These are phyloP conservation scores for Chaetodon trifasciatus DNA, from an alignment of 2,797 vertebrate genomes.

Conservation along the genomic window DNA sequence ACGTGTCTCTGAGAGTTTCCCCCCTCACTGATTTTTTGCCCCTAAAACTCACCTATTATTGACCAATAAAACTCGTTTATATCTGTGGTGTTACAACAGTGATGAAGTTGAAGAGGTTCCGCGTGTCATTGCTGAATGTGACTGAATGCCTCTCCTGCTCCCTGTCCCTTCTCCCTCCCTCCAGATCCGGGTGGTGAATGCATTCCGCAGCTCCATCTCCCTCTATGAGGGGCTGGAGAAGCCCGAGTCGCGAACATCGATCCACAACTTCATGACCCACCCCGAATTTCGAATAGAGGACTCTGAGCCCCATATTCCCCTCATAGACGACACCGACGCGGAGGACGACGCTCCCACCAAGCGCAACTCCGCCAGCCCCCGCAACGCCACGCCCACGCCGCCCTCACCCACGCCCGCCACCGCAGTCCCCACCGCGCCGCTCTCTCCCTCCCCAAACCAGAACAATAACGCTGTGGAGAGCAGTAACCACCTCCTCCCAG, in stretches of 20 bases:
- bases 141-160: slow-evolving; percentile 64
- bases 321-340: slow-evolving; percentile 98
- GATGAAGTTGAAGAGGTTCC: slow-evolving; percentile 33
- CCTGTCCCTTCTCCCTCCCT: slow-evolving; percentile 49
- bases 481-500: slow-evolving; percentile 94
- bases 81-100: slow-evolving; percentile 53
- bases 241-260: slow-evolving; percentile 96
- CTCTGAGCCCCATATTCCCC: slow-evolving; percentile 98
- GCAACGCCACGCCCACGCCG: slow-evolving; percentile 89
- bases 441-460: slow-evolving; percentile 93
- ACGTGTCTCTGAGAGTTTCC: slow-evolving; percentile 84
- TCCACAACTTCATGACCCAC: slow-evolving; percentile 99
- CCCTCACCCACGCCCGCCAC: slow-evolving; percentile 74
- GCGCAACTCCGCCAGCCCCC: slow-evolving; percentile 89
- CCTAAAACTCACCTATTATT: slow-evolving; percentile 84
- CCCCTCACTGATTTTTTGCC: slow-evolving; percentile 82
- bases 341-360: slow-evolving; percentile 99
- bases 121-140: slow-evolving; percentile 38
- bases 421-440: slow-evolving; percentile 83
- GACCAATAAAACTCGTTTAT: slow-evolving; percentile 73
- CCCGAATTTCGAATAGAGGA: slow-evolving; percentile 99
- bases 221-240: slow-evolving; percentile 99
- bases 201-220: slow-evolving; percentile 99
- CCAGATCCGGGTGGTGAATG: slow-evolving; percentile 99
- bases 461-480: slow-evolving; percentile 99